Base-by-base conservation (phyloP, 2,888 invertebrate species). In the Latheticus oryzae region DNA sequence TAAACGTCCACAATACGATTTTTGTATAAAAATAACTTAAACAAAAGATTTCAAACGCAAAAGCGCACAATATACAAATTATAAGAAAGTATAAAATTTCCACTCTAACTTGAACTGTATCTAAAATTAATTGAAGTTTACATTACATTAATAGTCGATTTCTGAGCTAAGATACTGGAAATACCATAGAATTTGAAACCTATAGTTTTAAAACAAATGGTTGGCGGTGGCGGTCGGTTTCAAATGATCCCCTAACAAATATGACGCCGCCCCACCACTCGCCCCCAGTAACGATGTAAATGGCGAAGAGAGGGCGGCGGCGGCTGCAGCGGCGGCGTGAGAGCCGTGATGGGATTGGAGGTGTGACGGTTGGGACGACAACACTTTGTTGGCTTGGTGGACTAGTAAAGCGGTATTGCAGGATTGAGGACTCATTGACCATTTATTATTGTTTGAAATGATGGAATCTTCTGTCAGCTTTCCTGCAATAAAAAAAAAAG, bases 271-370 rank as follows among this genome's bases (percentile, higher is more conserved):
- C 17, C 78, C 75, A 35, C 84, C 83, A 24, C 84, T 82, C 26
- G 84, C 84, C 30, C 84, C 82, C 37, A 85, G 79, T 38, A 84
- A 78, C 33, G 76, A 80, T 62, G 81, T 85, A 78, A 82, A 87
- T 71, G 83, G 85, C 30, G 82, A 84, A 62, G 80, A 84, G 67
- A 78, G 84, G 80, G 74, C 86, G 81, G 74, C 88, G 78, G 79
- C 88, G 1, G 78, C 78, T 74, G 67, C 88, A 80, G 80, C 87
- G 80, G 79, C 88, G 80, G 63, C 86, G 78, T 86, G 86, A 81
- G 75, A 83, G 50, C 71, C 71, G 54, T 75, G 76, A 50, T 77
- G 77, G 15, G 72, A 68, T 52, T 73, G 71, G 48, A 73, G 72
- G 60, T 74, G 75, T 38, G 75, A 77, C 66, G 74, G 78, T 61